Evolutionary conservation across 1,140 invertebrate genomes (phyloP).

Genomic region (Phenacoccus solenopsis): DNA sequence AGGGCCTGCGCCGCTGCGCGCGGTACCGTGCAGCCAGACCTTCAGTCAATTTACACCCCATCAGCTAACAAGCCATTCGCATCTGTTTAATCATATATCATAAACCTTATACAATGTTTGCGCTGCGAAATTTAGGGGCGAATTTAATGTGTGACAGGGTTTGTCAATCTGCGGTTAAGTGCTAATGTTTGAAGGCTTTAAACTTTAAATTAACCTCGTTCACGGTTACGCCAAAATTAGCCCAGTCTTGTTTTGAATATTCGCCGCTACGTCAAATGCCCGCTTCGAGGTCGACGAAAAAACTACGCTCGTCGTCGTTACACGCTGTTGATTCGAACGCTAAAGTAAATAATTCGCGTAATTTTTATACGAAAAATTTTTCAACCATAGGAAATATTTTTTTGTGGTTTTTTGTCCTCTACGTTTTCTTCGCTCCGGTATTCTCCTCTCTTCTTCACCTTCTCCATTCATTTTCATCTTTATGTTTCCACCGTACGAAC

Average conservation of each 20-base stretch:
- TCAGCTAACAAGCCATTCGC: neutral
- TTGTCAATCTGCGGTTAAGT: conserved; percentile 1
- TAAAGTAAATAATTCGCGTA: neutral
- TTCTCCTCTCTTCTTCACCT: no score
- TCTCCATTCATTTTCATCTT: no score
- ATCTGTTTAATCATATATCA: conserved; percentile 3
- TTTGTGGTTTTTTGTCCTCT: neutral
- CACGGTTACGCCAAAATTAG: conserved; percentile 1
- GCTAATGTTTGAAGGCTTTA: conserved; percentile 1
- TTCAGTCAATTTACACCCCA: neutral
- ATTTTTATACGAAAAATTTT: neutral
- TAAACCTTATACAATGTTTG: neutral
- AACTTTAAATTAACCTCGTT: conserved; percentile 3
- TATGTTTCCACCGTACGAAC: neutral
- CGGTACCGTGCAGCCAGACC: neutral
- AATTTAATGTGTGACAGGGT: conserved; percentile 1
- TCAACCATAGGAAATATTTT: neutral
- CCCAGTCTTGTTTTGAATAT: neutral
- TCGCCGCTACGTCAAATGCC: neutral
- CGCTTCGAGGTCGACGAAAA: no score
- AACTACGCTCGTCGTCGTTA: neutral
- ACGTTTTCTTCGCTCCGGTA: neutral
- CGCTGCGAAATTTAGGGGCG: neutral
- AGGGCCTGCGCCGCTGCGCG: neutral
- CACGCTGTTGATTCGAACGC: neutral